Base-by-base conservation (phyloP, 2,888 invertebrate species). In the Mechanitis mazaeus region DNA sequence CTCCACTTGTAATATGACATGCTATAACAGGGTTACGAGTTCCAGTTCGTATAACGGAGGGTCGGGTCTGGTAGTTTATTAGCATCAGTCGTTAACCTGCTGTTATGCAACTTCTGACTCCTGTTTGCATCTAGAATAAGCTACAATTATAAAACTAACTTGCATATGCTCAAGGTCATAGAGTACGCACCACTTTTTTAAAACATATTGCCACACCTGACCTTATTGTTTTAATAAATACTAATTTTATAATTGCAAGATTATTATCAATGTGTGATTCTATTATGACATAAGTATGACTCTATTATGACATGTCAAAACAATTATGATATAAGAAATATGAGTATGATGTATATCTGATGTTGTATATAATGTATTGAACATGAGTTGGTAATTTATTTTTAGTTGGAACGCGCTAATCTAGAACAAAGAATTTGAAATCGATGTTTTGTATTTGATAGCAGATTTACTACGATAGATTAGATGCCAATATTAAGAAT, bases 81-180 rank as follows among this genome's bases (percentile, higher is more conserved):
- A 71, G 80, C 83, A 85, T 81, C 82, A 74, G 72, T 78, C 75
- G 76, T 74, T 79, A 78, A 75, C 76, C 77, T 65, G 73, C 68
- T 56, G 64, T 83, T 81, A 71, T 66, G 81, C 74, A 83, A 83
- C 69, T 45, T 33, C 60, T 66, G 56, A 64, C 65, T 62, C 63
- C 62, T 60, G 68, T 63, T 64, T 64, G 64, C 71, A 65, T 68
- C 65, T 66, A 64, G 61, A 57, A 62, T 67, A 65, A 55, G 61
- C 60, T 59, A 69, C 64, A 68, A 70, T 71, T 71, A 71, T 71
- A 72, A 71, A 71, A 71, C 66, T 62, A 64, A 68, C 61, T 68
- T 72, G 60, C 64, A 69, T 68, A 64, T 61, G 59, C 65, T 67
- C 68, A 74, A 74, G 72, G 75, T 72, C 70, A 72, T 63, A 54